These are phyloP conservation scores for Acronicta aceris DNA, from an alignment of 2,888 invertebrate species.

Conservation along the genomic window DNA sequence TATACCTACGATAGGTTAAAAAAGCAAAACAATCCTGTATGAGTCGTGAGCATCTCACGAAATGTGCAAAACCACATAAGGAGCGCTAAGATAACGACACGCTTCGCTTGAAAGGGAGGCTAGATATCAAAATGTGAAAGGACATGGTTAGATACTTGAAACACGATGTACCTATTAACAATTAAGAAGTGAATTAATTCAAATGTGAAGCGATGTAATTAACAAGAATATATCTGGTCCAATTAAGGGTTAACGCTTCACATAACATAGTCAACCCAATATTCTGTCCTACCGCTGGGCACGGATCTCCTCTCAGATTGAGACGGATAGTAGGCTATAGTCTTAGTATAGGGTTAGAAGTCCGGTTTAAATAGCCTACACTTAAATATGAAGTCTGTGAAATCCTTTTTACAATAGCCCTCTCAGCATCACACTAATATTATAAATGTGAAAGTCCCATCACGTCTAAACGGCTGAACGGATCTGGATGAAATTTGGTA, in stretches of 20 bases:
- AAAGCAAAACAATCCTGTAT: slow-evolving; percentile 20
- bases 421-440: too few relatives aligned
- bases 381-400: too few relatives aligned
- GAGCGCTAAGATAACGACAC: slow-evolving; percentile 27
- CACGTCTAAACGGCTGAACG: too few relatives aligned
- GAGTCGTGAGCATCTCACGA: slow-evolving; percentile 32
- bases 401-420: not conserved
- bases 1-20: slow-evolving; percentile 1
- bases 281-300: too few relatives aligned
- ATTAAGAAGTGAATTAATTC: not conserved
- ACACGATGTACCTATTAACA: slow-evolving; percentile 24
- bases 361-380: too few relatives aligned
- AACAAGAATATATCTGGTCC: not conserved
- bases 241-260: not conserved
- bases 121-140: slow-evolving; percentile 32
- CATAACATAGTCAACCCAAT: too few relatives aligned
- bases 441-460: too few relatives aligned
- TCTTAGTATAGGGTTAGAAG: too few relatives aligned
- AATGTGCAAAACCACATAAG: slow-evolving; percentile 34
- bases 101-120: slow-evolving; percentile 20
- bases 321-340: too few relatives aligned
- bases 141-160: slow-evolving; percentile 25
- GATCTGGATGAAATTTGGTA: too few relatives aligned
- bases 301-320: too few relatives aligned
- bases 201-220: not conserved